Base-by-base conservation (phyloP, 2,797 vertebrate genomes). In the Micropoecilia bifurca region DNA sequence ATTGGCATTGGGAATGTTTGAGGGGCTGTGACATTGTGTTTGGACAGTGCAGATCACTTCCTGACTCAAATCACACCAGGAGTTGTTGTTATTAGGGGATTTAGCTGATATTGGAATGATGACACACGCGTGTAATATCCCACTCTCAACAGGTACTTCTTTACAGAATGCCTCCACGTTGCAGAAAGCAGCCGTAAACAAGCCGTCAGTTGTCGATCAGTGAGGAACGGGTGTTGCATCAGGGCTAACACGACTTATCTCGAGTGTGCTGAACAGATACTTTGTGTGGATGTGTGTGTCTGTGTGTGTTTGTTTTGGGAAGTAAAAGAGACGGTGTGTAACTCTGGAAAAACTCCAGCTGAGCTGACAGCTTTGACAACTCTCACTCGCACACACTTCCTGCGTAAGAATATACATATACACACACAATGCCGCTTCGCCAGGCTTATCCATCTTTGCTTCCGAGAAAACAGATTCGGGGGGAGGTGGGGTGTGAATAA, bases 311-410 rank as follows among this genome's bases (percentile, higher is more conserved):
- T 88, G 85, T 91, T 91, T 83, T 72, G 77, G 82, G 43, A 9
- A 25, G 63, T 68, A 68, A 68, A 53, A 68, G 9, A 68, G 36
- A 45, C 16, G 14, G 6, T 71, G 25, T 71, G 22, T 45, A 71
- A 71, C 68, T 71, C 43, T 7, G 82, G 90, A 93, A 93, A 86
- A 85, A 83, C 91, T 93, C 91, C 78, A 85, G 84, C 88, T 85
- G 81, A 84, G 90, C 87, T 92, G 95, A 95, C 92, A 93, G 90
- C 89, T 85, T 81, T 89, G 90, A 92, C 93, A 93, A 88, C 86
- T 89, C 87, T 39, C 72, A 90, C 85, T 46, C 83, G 75, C 47
- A 68, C 73, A 63, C 75, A 87, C 76, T 76, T 77, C 50, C 63
- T 50, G 81, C 57, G 61, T n/a, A 83, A 69, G 48, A 66, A 66